Evolutionary conservation across 2,113 vertebrate genomes (phyloP).

Genomic region (Theristicus caerulescens): DNA sequence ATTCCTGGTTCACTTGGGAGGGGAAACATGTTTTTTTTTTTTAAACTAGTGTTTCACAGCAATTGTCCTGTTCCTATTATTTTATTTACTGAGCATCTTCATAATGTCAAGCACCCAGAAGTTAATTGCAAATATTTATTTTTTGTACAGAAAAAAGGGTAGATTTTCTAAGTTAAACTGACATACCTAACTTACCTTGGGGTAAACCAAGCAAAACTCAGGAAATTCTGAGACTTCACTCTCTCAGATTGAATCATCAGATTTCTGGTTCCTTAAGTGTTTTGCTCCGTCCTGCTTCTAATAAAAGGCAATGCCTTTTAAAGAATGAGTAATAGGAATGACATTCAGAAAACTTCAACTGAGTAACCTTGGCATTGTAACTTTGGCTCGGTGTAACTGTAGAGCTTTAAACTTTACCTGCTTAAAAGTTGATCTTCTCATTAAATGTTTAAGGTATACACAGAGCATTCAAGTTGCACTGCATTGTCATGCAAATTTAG

Average conservation of each 20-base stretch:
- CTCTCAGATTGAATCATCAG: neutral
- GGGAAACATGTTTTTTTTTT: neutral
- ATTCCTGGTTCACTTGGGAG: neutral
- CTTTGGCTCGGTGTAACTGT: neutral
- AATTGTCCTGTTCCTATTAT: neutral
- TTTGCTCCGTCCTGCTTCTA: neutral
- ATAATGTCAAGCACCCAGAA: neutral
- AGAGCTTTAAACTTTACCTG: neutral
- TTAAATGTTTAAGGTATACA: neutral
- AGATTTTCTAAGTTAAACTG: neutral
- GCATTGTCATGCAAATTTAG: neutral
- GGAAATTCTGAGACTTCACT: neutral
- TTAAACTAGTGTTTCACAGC: neutral
- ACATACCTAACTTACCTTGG: neutral
- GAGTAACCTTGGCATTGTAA: neutral
- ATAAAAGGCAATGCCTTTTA: neutral
- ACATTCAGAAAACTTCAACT: neutral
- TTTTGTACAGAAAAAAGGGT: neutral
- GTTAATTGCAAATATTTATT: neutral
- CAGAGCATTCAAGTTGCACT: neutral
- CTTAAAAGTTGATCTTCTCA: neutral
- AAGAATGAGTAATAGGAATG: neutral
- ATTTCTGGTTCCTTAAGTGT: neutral
- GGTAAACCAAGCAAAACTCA: neutral
- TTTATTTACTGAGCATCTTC: neutral